Evolutionary conservation across 2,888 invertebrate species (phyloP).

Genomic region (Cephalotes varians): DNA sequence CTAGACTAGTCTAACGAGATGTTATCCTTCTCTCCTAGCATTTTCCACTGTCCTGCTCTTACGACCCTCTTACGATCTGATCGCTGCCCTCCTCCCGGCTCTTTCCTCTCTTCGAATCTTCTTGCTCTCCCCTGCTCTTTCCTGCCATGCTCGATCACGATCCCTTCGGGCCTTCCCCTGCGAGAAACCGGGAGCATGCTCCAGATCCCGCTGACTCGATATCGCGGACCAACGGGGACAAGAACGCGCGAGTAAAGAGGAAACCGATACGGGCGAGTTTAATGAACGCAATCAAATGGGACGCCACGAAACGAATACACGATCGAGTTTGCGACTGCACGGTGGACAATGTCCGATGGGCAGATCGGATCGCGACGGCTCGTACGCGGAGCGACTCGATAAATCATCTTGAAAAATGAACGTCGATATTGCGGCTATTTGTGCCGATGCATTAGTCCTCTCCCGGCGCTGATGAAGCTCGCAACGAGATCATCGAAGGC

Average conservation of each 20-base stretch:
- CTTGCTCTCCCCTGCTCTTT: constrained; percentile 20
- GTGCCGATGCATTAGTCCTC: constrained; percentile 9
- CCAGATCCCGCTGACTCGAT: constrained; percentile 74
- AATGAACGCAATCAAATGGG: constrained; percentile 70
- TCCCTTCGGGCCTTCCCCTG: constrained; percentile 48
- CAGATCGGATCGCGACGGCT: constrained; percentile 62
- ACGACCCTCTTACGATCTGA: constrained; percentile 63
- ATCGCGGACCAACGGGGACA: constrained; percentile 58
- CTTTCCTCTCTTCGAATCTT: background rate
- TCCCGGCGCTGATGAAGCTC: constrained; percentile 38
- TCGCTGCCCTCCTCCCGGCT: constrained; percentile 34
- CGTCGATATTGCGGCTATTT: constrained; percentile 35
- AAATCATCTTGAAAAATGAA: constrained; percentile 62
- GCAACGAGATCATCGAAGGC: constrained; percentile 27
- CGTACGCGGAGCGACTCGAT: constrained; percentile 49
- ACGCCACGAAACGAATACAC: constrained; percentile 29
- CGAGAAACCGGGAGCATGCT: constrained; percentile 65
- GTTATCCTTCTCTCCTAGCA: constrained; percentile 76
- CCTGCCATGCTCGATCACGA: constrained; percentile 60
- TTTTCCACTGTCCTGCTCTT: constrained; percentile 70
- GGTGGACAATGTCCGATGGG: constrained; percentile 54
- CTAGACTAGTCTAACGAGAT: constrained; percentile 83
- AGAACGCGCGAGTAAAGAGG: constrained; percentile 55
- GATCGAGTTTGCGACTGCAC: background rate
- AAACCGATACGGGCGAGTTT: constrained; percentile 68